Base-by-base conservation (phyloP, 2,888 invertebrate species). In the Pristionchus arcanus region DNA sequence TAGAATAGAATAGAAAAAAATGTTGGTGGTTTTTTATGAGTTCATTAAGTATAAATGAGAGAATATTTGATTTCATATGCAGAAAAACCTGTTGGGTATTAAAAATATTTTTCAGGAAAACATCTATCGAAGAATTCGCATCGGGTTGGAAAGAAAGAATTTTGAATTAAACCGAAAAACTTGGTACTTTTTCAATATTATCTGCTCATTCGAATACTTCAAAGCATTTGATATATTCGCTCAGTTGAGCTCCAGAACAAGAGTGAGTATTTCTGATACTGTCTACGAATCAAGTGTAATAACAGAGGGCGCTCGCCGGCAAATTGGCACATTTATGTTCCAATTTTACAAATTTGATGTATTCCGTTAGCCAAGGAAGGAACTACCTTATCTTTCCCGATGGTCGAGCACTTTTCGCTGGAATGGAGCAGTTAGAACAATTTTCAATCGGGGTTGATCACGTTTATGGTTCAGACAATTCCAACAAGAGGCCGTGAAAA, bases 161-260 rank as follows among this genome's bases (percentile, higher is more conserved):
- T 42, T 3, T 49, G 34, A 55, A 2, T 15, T 4, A 7, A 59
- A n/a, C 59, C 5, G 59, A 31, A 85, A 59, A 25, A 34, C 55
- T 2, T 85, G 84, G 84, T 85, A 85, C 37, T 85, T 34, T 59
- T 34, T 19, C 34, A 85, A 85, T 25, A 21, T 59, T 1, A 37
- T 85, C 9, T 85, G 9, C 28, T 13, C 84, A 7, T 16, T 85
- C 7, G 84, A 85, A 59, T 85, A 85, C 25, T 37, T 85, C 25
- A 85, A 85, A 25, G 16, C 84, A 1, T 34, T 85, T 16, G 37
- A 34, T 34, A 25, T 85, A 4, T 85, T 85, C 31, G 3, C 0
- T 21, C 13, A 59, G 7, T 21, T 84, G 9, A 55, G 13, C 28
- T 5, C 55, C 19, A 19, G 11, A 9, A 55, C 84, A 21, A 84